These are phyloP conservation scores for Lycaena phlaeas DNA, from an alignment of 2,888 invertebrate genomes.

Conservation along the genomic window DNA sequence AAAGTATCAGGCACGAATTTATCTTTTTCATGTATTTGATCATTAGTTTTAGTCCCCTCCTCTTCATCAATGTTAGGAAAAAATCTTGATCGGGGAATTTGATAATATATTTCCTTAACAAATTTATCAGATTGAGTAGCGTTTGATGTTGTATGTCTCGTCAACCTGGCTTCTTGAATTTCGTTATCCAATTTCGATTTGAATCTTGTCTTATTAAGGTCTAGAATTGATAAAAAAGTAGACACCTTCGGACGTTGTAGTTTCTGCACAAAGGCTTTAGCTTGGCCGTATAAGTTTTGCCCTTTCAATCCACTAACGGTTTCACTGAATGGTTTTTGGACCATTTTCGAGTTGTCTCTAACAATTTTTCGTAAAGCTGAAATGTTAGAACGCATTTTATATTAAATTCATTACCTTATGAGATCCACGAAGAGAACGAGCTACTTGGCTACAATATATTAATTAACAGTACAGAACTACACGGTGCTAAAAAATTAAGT, in stretches of 20 bases:
- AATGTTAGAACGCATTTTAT: no score
- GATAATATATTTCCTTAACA: conserved; percentile 27
- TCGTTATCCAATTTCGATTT: no score
- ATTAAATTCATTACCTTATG: no score
- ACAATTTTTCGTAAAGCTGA: conserved; percentile 58
- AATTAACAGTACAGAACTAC: no score
- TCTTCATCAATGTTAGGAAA: conserved; percentile 36
- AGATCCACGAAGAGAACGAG: no score
- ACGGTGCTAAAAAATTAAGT: no score
- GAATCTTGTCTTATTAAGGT: no score
- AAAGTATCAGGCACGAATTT: no score
- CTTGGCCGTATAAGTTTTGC: conserved; percentile 17
- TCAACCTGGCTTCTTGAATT: conserved; percentile 28
- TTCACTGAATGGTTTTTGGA: conserved; percentile 50
- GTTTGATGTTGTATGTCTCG: conserved; percentile 21
- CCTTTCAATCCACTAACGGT: conserved; percentile 12
- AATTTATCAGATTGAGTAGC: conserved; percentile 34
- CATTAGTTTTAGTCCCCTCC: conserved; percentile 15
- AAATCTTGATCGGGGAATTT: conserved; percentile 35
- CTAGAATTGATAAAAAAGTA: no score
- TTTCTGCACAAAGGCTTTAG: not conserved
- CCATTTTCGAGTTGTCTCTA: conserved; percentile 57
- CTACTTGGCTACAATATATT: no score
- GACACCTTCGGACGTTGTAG: no score
- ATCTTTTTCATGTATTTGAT: no score